Conservation (phyloP, 2,888 invertebrate genomes). For the Sphecodes monilicornis region DNA sequence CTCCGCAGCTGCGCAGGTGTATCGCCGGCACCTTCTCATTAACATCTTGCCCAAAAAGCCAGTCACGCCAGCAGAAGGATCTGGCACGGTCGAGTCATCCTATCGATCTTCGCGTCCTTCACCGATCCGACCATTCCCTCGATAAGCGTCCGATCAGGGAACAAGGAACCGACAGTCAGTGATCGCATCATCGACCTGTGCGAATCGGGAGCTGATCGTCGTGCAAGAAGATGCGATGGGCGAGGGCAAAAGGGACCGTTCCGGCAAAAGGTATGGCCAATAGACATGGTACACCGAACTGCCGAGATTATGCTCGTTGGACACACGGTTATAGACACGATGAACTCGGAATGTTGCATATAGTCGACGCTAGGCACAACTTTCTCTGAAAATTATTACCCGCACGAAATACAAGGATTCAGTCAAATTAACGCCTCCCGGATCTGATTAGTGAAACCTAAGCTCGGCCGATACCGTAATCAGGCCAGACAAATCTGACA, state of each 20-base stretch:
- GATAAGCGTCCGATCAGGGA: background rate
- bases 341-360: background rate
- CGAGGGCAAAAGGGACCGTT: slow-evolving; percentile 80
- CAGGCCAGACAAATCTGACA: background rate
- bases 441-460: background rate
- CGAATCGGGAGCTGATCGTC: slow-evolving; percentile 42
- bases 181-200: slow-evolving; percentile 11
- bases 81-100: slow-evolving; percentile 61
- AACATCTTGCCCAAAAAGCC: slow-evolving; percentile 77
- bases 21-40: slow-evolving; percentile 76
- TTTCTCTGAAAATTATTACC: background rate
- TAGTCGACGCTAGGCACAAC: background rate
- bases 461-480: background rate
- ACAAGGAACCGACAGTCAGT: background rate
- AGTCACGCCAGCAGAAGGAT: slow-evolving; percentile 75
- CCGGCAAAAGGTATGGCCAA: slow-evolving; percentile 77
- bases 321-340: background rate
- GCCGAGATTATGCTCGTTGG: background rate
- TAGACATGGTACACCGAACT: background rate
- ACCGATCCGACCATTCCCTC: background rate
- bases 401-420: background rate
- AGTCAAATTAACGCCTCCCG: background rate
- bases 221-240: slow-evolving; percentile 81
- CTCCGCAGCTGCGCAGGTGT: slow-evolving; percentile 80
- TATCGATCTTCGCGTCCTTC: slow-evolving; percentile 37